Base-by-base conservation (phyloP, 2,888 invertebrate species). In the Yponomeuta sedellus region DNA sequence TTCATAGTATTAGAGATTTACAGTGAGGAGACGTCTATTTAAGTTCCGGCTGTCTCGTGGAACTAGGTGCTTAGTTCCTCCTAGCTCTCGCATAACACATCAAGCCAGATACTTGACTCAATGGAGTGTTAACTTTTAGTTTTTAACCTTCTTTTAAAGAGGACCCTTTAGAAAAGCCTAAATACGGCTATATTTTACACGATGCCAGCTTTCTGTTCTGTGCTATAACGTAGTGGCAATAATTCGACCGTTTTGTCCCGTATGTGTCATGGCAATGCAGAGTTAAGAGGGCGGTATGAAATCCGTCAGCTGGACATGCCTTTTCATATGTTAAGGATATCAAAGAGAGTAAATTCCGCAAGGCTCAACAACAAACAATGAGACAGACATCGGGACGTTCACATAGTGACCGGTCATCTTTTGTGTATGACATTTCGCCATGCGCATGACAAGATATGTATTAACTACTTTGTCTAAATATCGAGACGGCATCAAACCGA, bases 191-290 rank as follows among this genome's bases (percentile, higher is more conserved):
- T 34, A 8, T 34, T 34, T 34, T 34, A 8, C 34, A 34, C 10
- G 34, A 6, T 8, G 34, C 34, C 8, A 34, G 34, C 8, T 16
- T 5, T 52, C 44, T 52, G 44, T 52, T 3, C 4, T 16, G 12
- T 52, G 16, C 44, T 52, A 52, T 16, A 12, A 16, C 16, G 44
- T 16, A 5, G 16, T 52, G 44, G 40, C 11, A 39, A 40, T 62
- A 62, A 62, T 62, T 34, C 62, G 39, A 62, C 19, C 62, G 62
- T 64, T 64, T 44, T 64, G 64, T 56, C 56, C 44, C 56, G 64
- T 64, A 56, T 19, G 56, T 56, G 64, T 52, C 44, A 52, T 12
- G 62, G 28, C 63, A 44, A 44, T 22, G 52, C 22, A 1, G n/a
- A 52, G 28, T 64, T 44, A 52, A 44, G 64, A 16, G 64, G 64